Evolutionary conservation across 2,113 vertebrate species (phyloP), one percentile per base, ranked within the genome.

Genomic region (Tauraco erythrolophus): DNA sequence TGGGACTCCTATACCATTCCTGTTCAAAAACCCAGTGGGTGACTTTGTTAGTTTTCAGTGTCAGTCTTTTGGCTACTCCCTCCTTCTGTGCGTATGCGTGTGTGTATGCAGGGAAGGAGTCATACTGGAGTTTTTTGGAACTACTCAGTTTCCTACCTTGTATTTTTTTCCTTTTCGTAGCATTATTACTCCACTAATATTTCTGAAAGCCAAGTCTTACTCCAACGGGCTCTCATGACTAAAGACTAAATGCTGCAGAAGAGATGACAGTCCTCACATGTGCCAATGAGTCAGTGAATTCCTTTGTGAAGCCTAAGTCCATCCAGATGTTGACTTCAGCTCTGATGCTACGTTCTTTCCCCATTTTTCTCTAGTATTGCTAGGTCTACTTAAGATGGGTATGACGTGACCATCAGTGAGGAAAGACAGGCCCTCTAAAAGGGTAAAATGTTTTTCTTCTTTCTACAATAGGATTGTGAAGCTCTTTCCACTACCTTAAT

Each of bases 291-390:
- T 97, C 96, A 96, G 91, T 96, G 85, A 94, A 96, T 96, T 96
- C 94, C 75, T 96, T 94, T 85, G 88, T 91, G 92, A 86, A 95
- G 91, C 81, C 92, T 96, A 96, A 97, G 87, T 95, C 94, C 92
- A 94, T 91, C 96, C 97, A 97, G 93, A 97, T 96, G 95, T 96
- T 97, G 94, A 97, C 92, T 91, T 97, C 84, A 95, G 81, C 60
- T 93, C 89, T 84, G 72, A 94, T 96, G 92, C 31, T 96, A 68
- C 75, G 81, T 77, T 96, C 71, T 89, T 94, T 81, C 69, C 33
- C 64, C 94, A 54, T 91, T 97, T 96, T 94, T 56, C 45, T 89
- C 75, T 75, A 56, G 57, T 84, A 75, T 96, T 84, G 25, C 84
- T 79, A 84, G 33, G 76, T 76, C 72, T 94, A 57, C 61, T 96